Evolutionary conservation across 1,140 invertebrate species (phyloP).

Genomic region (Grapholita molesta): DNA sequence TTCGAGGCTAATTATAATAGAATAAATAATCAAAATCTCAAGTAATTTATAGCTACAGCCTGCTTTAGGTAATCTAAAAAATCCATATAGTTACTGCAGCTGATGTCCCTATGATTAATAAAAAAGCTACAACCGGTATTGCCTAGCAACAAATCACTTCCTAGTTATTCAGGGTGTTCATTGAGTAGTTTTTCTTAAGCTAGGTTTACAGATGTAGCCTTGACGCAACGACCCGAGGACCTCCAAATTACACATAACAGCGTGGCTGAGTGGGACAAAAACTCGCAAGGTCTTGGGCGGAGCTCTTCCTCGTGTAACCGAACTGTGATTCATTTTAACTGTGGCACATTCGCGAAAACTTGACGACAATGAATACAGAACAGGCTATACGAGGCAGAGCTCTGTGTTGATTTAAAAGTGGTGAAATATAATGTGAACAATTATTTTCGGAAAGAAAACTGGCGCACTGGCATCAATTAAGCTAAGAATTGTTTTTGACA

Average conservation of each 20-base stretch:
- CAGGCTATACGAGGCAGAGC: not conserved
- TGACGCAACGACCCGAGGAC: conserved; percentile 60
- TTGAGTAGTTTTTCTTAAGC: conserved; percentile 15
- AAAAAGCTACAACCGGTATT: not conserved
- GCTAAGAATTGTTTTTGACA: not conserved
- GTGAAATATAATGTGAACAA: not conserved
- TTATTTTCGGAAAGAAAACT: not conserved
- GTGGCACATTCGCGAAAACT: conserved; percentile 14
- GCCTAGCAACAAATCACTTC: conserved; percentile 8
- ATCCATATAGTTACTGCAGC: no score
- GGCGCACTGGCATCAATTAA: not conserved
- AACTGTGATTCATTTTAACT: conserved; percentile 10
- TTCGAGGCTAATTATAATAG: not conserved
- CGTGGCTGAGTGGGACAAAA: conserved; percentile 49
- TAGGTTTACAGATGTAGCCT: conserved; percentile 28
- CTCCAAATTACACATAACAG: conserved; percentile 77
- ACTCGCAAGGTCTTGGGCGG: conserved; percentile 36
- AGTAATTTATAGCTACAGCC: not conserved
- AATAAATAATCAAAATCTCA: not conserved
- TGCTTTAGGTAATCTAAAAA: not conserved
- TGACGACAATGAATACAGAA: not conserved
- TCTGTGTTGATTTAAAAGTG: not conserved
- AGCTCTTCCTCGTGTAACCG: conserved; percentile 44
- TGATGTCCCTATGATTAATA: not conserved
- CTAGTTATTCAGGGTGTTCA: conserved; percentile 11